Conservation (phyloP, 2,888 invertebrate species). For the Thymelicus sylvestris region DNA sequence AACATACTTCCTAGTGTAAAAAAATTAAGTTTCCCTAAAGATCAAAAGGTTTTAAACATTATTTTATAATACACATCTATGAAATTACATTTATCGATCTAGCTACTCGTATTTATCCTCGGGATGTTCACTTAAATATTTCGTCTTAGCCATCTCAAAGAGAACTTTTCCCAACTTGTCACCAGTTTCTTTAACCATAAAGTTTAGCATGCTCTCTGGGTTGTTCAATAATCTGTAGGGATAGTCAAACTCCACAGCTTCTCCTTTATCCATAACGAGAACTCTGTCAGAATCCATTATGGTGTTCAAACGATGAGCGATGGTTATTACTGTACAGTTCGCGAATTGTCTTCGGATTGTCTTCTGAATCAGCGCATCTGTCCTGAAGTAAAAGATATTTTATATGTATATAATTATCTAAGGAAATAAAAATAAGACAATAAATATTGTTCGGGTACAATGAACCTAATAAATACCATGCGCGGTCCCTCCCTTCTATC, state of each 20-base stretch:
- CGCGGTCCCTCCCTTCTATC: too few species aligned
- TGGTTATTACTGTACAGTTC: constrained; percentile 93
- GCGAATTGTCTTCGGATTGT: constrained; percentile 91
- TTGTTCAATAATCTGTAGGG: constrained; percentile 86
- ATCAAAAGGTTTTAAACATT: too few species aligned
- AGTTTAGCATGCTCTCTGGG: constrained; percentile 83
- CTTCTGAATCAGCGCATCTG: constrained; percentile 91
- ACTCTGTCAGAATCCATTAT: constrained; percentile 96
- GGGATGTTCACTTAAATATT: constrained; percentile 57
- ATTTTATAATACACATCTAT: too few species aligned
- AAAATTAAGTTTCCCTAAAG: too few species aligned
- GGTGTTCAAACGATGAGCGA: constrained; percentile 95
- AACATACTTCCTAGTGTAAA: too few species aligned
- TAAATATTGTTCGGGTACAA: too few species aligned
- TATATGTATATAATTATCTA: background rate
- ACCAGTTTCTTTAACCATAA: constrained; percentile 89
- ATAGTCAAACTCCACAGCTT: constrained; percentile 88
- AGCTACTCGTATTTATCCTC: constrained; percentile 33
- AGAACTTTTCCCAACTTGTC: constrained; percentile 68
- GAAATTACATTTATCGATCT: background rate
- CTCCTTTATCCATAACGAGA: constrained; percentile 93
- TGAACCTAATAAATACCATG: too few species aligned
- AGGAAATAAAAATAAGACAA: background rate
- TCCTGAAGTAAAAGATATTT: constrained; percentile 55
- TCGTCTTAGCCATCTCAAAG: constrained; percentile 65